Evolutionary conservation across 2,888 invertebrate species (phyloP), one percentile per base, ranked within the genome.

Genomic region (Rhamnusium bicolor): DNA sequence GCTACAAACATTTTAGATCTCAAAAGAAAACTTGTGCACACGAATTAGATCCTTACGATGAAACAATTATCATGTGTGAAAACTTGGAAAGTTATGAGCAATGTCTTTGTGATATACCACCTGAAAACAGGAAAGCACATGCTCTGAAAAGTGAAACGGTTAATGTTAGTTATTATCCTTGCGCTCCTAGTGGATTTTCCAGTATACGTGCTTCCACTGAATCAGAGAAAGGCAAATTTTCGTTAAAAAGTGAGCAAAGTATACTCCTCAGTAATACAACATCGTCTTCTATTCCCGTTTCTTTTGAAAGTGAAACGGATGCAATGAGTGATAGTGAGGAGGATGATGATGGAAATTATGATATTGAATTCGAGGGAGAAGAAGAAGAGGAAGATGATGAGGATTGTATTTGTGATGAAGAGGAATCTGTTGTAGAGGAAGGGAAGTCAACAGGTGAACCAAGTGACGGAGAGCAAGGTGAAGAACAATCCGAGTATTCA

Each of bases 1-100:
- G 85, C 69, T 84, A 82, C 74, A 81, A 76, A 60, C 82, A 81
- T 66, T 80, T 77, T 18, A 77, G 73, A 54, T 60, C 67, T 40
- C 70, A 77, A 27, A 69, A 69, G 19, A 27, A 40, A 12, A 62
- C 66, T 3, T 80, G 79, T 49, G 51, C 68, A 1, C 51, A 58
- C 19, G 63, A 73, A 18, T 51, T 72, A 2, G 79, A 80, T 63
- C 78, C 78, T 0, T 73, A 73, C 10, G 71, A 76, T 16, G 58
- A 65, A 7, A 56, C 76, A 1, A 53, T 79, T 2, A 51, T 82
- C 19, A 24, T 81, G 1, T 75, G 77, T 49, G 77, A 81, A 12
- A 69, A 74, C 7, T 19, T 74, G 0, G 51, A 69, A n/a, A 58
- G 60, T 8, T 65, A 61, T 2, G 74, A 71, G 12, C 72, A 69